Evolutionary conservation across 2,888 invertebrate genomes (phyloP), one percentile per base, ranked within the genome.

Genomic region (Lamproptera curius): DNA sequence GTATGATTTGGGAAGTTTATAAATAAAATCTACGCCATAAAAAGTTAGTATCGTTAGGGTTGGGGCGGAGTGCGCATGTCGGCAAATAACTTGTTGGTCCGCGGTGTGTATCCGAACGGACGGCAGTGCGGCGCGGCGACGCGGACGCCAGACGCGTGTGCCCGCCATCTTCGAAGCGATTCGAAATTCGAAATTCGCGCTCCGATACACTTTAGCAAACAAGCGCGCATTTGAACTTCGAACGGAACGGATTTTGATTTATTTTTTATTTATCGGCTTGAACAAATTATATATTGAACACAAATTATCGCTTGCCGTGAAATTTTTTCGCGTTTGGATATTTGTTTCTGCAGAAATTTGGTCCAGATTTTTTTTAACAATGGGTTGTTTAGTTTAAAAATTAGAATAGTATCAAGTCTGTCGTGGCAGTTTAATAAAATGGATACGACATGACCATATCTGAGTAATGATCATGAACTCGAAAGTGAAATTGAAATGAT

Each of bases 61-160:
- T 49, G 39, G 39, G 39, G 39, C 48, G 48, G 42, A 72, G 70
- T 76, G 86, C 86, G 86, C 86, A 86, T 86, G 86, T 74, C 83
- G 68, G 70, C 59, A 57, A 73, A 62, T 82, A 85, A 85, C 86
- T 86, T 86, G 86, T 86, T 86, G 86, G 60, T 61, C 53, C 56
- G 58, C 53, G 43, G 42, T 11, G 48, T 26, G 42, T 49, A 38
- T 67, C 47, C 47, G 42, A 67, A 63, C 58, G 66, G 67, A 67
- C 83, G 82, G 79, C 85, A 86, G 86, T 86, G 85, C 84, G 84
- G 67, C 70, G 82, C 73, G 74, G 65, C 61, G 62, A 57, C 72
- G 77, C 76, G 65, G 62, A 60, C 68, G 67, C 62, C 63, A 58
- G 65, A 67, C 72, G 73, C 73, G 79, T 69, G 57, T 62, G n/a